These are phyloP conservation scores for Geococcyx californianus DNA, from an alignment of 2,113 vertebrate species.

Conservation along the genomic window DNA sequence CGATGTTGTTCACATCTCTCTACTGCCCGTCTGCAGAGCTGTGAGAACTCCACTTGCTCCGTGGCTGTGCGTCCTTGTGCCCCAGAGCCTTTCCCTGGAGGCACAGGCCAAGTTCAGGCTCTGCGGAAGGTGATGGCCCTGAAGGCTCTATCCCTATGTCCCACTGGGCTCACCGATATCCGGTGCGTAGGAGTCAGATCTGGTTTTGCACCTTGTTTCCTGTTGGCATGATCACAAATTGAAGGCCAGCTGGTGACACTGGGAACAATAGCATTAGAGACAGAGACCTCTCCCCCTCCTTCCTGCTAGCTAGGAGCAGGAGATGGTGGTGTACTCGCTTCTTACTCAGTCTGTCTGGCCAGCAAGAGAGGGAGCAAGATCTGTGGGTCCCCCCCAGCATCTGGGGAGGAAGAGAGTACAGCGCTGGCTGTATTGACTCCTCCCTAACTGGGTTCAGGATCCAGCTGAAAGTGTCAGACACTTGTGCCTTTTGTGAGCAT, in stretches of 20 bases:
- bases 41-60: neutral
- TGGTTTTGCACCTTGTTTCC: conserved; percentile 44
- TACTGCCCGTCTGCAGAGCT: neutral
- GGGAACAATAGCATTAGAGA: conserved; percentile 44
- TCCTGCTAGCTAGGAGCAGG: neutral
- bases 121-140: neutral
- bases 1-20: neutral
- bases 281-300: conserved; percentile 3
- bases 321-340: neutral
- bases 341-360: neutral
- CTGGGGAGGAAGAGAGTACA: neutral
- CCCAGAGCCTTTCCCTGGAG: neutral
- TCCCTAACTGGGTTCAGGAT: neutral
- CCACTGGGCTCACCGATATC: neutral
- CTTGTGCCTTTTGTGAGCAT: neutral
- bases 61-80: neutral
- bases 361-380: neutral
- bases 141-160: neutral
- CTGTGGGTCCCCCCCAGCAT: fast-evolving
- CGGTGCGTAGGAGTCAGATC: neutral
- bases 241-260: conserved; percentile 1
- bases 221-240: neutral
- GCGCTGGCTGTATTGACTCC: neutral
- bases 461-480: neutral
- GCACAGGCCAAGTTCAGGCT: neutral